Evolutionary conservation across 1,140 invertebrate genomes (phyloP).

Genomic region (Holcopasites calliopsidis): DNA sequence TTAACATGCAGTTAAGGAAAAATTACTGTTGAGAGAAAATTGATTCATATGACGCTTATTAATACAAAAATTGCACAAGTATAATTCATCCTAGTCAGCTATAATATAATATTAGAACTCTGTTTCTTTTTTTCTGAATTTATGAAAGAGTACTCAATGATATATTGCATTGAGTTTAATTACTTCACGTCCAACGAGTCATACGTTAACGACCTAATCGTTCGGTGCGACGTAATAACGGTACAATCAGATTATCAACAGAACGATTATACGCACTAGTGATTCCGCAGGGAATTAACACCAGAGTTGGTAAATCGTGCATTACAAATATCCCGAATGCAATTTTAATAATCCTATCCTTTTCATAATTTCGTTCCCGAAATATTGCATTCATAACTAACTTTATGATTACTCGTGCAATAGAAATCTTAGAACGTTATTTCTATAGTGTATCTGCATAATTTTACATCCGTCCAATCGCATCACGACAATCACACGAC

Average conservation of each 20-base stretch:
- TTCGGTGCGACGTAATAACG: background rate
- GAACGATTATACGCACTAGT: background rate
- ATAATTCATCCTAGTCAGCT: no score
- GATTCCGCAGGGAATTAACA: background rate
- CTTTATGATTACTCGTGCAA: no score
- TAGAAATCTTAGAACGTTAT: no score
- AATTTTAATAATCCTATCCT: no score
- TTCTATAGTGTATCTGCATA: no score
- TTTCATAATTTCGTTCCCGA: no score
- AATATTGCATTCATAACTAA: no score
- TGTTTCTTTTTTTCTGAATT: background rate
- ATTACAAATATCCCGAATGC: background rate
- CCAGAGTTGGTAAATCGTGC: background rate
- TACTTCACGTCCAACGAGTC: background rate
- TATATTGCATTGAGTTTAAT: background rate
- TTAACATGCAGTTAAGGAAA: no score
- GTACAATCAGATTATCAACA: constrained; percentile 15
- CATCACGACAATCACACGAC: background rate
- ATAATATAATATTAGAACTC: no score
- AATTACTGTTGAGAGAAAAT: no score
- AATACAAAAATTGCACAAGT: no score
- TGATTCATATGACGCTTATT: no score
- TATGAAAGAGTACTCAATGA: background rate
- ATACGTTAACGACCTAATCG: background rate
- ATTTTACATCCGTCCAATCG: background rate